Percentiles rank a stretch among this genome's conserved stretches.
Evolutionary conservation across 2,888 invertebrate genomes (phyloP).

Genomic region (Pasiphila rectangulata): DNA sequence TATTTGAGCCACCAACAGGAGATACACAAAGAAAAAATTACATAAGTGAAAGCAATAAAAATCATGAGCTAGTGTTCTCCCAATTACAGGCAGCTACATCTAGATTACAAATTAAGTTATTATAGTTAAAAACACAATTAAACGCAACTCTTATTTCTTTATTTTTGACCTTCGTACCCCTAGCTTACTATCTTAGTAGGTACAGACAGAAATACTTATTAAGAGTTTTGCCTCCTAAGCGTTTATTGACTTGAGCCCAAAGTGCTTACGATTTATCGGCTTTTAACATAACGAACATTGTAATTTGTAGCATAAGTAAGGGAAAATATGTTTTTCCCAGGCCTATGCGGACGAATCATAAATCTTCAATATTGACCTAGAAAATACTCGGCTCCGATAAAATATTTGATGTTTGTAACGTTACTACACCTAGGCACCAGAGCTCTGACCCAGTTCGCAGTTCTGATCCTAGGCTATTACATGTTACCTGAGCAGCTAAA

Average conservation of each 20-base stretch:
- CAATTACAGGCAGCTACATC: no score
- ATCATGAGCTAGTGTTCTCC: no score
- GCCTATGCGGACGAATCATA: slow-evolving; percentile 12
- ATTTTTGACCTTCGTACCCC: no score
- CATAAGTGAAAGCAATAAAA: no score
- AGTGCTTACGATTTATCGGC: neutral
- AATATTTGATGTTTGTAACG: slow-evolving; percentile 18
- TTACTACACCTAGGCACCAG: slow-evolving; percentile 6
- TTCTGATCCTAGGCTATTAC: slow-evolving; percentile 6
- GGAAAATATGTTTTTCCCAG: slow-evolving; percentile 12
- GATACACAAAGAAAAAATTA: no score
- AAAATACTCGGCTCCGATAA: slow-evolving; percentile 18
- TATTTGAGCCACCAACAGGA: no score
- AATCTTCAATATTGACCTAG: slow-evolving; percentile 11
- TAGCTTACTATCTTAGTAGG: no score
- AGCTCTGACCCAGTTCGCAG: slow-evolving; percentile 14
- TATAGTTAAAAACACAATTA: no score
- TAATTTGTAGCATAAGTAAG: neutral
- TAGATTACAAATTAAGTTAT: no score
- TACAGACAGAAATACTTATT: no score
- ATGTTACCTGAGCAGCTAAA: neutral
- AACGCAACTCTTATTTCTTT: no score
- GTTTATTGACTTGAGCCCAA: neutral
- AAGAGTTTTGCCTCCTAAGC: neutral
- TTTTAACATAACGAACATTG: neutral